A percentile compares a stretch with the other conserved stretches of the same genome.
These are phyloP conservation scores for Agonopterix heracliana DNA, from an alignment of 2,888 invertebrate species.

Conservation along the genomic window DNA sequence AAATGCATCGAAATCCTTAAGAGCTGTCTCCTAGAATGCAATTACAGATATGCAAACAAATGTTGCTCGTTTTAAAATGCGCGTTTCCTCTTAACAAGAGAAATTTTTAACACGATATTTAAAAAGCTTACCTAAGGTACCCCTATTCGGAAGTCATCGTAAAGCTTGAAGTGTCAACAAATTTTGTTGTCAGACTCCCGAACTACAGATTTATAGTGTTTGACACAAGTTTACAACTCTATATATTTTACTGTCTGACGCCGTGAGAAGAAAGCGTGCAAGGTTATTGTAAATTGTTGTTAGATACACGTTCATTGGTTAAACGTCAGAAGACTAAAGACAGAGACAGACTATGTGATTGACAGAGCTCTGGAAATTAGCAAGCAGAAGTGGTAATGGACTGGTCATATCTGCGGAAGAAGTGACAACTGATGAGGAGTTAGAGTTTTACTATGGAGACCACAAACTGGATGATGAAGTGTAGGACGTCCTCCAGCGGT, in stretches of 20 bases:
- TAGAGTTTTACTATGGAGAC: too few species aligned
- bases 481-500: too few species aligned
- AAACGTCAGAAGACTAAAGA: constrained; percentile 3
- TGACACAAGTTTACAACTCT: constrained; percentile 26
- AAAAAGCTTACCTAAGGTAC: not conserved
- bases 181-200: constrained; percentile 4
- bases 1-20: not conserved
- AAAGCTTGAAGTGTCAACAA: not conserved
- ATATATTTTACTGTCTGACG: constrained; percentile 24
- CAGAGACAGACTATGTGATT: too few species aligned
- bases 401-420: too few species aligned
- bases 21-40: too few species aligned
- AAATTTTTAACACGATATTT: not conserved
- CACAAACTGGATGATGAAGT: not conserved
- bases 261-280: constrained; percentile 5
- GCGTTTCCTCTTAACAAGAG: not conserved
- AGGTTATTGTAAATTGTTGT: constrained; percentile 7
- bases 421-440: too few species aligned
- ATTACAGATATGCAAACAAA: not conserved
- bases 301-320: constrained; percentile 8
- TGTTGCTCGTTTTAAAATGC: not conserved
- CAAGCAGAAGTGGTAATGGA: too few species aligned
- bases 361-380: not conserved
- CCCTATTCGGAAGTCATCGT: not conserved
- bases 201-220: constrained; percentile 26